Base-by-base conservation (phyloP, 2,888 invertebrate genomes). In the Pemphredon lugubris region DNA sequence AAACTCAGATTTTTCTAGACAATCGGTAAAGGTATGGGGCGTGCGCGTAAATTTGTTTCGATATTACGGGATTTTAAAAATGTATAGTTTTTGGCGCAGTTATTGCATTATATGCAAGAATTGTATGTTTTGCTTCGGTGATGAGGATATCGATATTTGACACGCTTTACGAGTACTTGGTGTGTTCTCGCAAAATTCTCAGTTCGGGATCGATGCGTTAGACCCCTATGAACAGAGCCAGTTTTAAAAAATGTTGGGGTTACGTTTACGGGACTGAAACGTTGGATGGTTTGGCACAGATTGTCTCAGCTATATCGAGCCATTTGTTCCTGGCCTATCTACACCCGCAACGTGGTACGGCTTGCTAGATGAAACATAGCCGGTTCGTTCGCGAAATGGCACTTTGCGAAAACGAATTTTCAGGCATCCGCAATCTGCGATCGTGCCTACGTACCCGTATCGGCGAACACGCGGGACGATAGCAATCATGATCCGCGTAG, bases 261-360 rank as follows among this genome's bases (percentile, higher is more conserved):
- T 9, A 54, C 26, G 54, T 76, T 67, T 60, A 77, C 42, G 59
- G 61, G 45, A 45, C 48, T 48, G 11, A 53, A 44, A 51, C 14
- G 63, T 32, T 26, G 40, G 30, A 57, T 58, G 60, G 58, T 70
- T 72, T 61, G 69, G 63, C 63, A 77, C 37, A 42, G 53, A 65
- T 59, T 68, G 72, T 58, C 69, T 67, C 34, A 45, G 72, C 58
- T 78, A 76, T 65, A 78, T 73, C 73, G 67, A 73, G 69, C 72
- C 73, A 81, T 80, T 80, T 81, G 76, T 80, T 76, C 80, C 69
- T 80, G 80, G 72, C 72, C 76, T 81, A 80, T 80, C 80, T 80
- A 72, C 80, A 80, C 72, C 80, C 73, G 54, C 75, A 59, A 66
- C 66, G 75, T 71, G 80, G 65, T 61, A 69, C 45, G 23, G 48